Percentiles rank a stretch among this genome's conserved stretches.
These are phyloP conservation scores for Cryptops parisi DNA, from an alignment of 2,888 invertebrate genomes.

Conservation along the genomic window DNA sequence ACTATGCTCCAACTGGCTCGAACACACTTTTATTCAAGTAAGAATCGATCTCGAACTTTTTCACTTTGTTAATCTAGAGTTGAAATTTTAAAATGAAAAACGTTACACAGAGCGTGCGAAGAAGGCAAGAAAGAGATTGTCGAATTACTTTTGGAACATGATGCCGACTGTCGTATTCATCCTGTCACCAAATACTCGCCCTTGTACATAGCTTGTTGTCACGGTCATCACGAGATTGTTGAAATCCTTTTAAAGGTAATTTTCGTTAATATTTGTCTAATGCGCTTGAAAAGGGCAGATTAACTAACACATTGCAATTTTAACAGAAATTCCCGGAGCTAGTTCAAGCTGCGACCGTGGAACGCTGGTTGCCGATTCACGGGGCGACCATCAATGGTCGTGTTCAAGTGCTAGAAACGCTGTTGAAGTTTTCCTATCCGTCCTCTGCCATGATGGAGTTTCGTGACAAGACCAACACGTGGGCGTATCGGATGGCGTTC, in stretches of 20 bases:
- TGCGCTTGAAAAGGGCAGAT: too few relatives aligned
- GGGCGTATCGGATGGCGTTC: slow-evolving; percentile 76
- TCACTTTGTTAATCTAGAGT: slow-evolving; percentile 9
- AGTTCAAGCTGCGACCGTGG: slow-evolving; percentile 70
- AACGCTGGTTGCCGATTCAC: slow-evolving; percentile 83
- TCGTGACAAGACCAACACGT: slow-evolving; percentile 49
- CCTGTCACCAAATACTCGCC: slow-evolving; percentile 85
- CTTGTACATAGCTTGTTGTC: slow-evolving; percentile 75
- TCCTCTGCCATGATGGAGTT: slow-evolving; percentile 32
- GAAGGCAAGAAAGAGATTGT: slow-evolving; percentile 66
- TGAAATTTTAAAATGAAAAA: not conserved
- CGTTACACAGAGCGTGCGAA: slow-evolving; percentile 57
- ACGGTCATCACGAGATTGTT: slow-evolving; percentile 64
- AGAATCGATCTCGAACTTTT: slow-evolving; percentile 35
- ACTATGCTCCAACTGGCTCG: slow-evolving; percentile 74
- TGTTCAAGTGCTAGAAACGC: slow-evolving; percentile 53
- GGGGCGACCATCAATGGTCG: slow-evolving; percentile 85
- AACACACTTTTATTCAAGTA: slow-evolving; percentile 75
- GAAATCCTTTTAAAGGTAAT: slow-evolving; percentile 49
- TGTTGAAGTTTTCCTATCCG: slow-evolving; percentile 68
- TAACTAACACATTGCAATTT: not conserved
- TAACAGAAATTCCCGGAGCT: slow-evolving; percentile 62
- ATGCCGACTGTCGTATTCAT: slow-evolving; percentile 78
- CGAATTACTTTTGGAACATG: slow-evolving; percentile 55
- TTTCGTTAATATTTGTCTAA: not conserved